Evolutionary conservation across 1,140 invertebrate species (phyloP), one percentile per base, ranked within the genome.

Genomic region (Drosophila parvula): DNA sequence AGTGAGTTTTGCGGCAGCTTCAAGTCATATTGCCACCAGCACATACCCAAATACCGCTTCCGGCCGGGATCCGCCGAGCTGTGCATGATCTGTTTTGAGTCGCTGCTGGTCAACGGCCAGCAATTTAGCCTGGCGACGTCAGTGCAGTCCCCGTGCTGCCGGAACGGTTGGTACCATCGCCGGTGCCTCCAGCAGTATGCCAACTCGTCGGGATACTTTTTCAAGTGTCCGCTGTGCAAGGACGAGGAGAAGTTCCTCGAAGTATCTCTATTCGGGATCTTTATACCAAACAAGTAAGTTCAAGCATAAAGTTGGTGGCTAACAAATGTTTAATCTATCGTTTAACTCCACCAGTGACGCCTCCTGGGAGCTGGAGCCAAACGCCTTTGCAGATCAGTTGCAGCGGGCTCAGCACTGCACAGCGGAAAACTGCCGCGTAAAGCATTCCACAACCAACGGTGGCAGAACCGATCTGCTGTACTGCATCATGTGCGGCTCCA

Each of bases 211-310:
- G 82, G 83, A 0, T 88, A 88, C 22, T 88, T 82, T 12, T 86
- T 86, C 41, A 86, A 88, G 48, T 86, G 82, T 32, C 82, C 82
- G 1, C 40, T 86, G 12, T 86, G 82, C 74, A 86, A 86, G 8
- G 50, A 88, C 28, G 9, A 12, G 0, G 4, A n/a, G 0, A 18
- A 2, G 7, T 88, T 88, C 11, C 11, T 16, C 5, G 40, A 28
- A 0, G 63, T 86, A 4, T 3, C 28, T 0, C n/a, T 28, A 1
- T 78, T 51, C 47, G 83, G 83, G 3, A 73, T 86, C n/a, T 44
- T 27, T 0, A 48, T 86, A n/a, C 79, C 79, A 0, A 40, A 79
- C 30, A 40, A 65, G 82, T 88, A 8, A 48, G 82, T 32, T 43
- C 3, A 27, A 9, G 14, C 9, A 16, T 41, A 4, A 10, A 10